Percentiles rank a stretch among this genome's conserved stretches.
These are phyloP conservation scores for Osedax frankpressi DNA, from an alignment of 2,888 invertebrate genomes.

Conservation along the genomic window DNA sequence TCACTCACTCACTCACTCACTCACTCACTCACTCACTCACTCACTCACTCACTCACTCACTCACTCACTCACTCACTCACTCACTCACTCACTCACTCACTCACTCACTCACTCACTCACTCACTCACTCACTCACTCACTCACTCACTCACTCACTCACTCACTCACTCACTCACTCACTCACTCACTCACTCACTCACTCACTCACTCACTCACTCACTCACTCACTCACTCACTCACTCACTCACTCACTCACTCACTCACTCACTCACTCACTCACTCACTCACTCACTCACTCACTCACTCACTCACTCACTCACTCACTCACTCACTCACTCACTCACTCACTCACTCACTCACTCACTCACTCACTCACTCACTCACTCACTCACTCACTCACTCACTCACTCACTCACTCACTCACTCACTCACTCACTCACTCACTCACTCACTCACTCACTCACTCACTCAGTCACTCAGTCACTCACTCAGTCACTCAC, in stretches of 20 bases:
- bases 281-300: background rate
- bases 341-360: no score
- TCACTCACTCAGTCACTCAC: no score
- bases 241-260: conserved; percentile 5
- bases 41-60: conserved; percentile 2
- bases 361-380: no score
- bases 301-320: background rate
- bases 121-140: conserved; percentile 2
- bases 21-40: background rate
- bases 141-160: conserved; percentile 19
- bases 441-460: no score
- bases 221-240: conserved; percentile 18
- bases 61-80: background rate
- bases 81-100: conserved; percentile 2
- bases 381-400: no score
- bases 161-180: conserved; percentile 21
- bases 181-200: conserved; percentile 21
- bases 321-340: no score
- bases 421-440: no score
- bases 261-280: conserved; percentile 4
- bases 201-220: conserved; percentile 22
- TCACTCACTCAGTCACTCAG: no score
- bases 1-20: background rate
- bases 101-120: conserved; percentile 2
- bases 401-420: no score